These are phyloP conservation scores for Noctua fimbriata DNA, from an alignment of 2,888 invertebrate genomes.

Conservation along the genomic window DNA sequence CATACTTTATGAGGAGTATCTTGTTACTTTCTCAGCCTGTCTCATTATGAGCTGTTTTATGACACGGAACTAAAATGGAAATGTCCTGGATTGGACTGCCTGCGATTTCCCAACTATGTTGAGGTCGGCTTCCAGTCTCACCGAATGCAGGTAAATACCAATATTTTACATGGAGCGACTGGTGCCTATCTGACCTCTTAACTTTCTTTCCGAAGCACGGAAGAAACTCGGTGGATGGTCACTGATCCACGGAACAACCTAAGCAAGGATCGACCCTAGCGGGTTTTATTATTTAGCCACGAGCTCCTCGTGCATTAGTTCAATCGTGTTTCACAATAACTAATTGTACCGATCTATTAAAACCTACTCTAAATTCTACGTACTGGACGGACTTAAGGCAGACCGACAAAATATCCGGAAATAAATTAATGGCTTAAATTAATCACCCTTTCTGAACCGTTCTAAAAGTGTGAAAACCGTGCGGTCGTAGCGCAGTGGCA, in stretches of 20 bases:
- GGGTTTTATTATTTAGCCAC: too few relatives aligned
- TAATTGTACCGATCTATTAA: not conserved
- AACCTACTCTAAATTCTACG: not conserved
- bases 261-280: too few relatives aligned
- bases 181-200: too few relatives aligned
- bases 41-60: not conserved
- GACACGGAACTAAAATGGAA: not conserved
- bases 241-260: too few relatives aligned
- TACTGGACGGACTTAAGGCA: not conserved
- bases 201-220: too few relatives aligned
- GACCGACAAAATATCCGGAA: not conserved
- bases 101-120: too few relatives aligned
- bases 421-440: not conserved
- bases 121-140: too few relatives aligned
- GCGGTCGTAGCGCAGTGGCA: not conserved
- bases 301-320: not conserved
- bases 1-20: constrained; percentile 5
- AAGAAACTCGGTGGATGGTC: too few relatives aligned
- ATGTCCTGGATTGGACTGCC: not conserved
- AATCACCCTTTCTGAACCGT: not conserved
- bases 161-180: too few relatives aligned
- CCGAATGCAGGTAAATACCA: too few relatives aligned
- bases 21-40: not conserved
- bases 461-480: not conserved
- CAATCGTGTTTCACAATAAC: not conserved